Evolutionary conservation across 1,140 invertebrate genomes (phyloP).

Genomic region (Helicoverpa armigera): DNA sequence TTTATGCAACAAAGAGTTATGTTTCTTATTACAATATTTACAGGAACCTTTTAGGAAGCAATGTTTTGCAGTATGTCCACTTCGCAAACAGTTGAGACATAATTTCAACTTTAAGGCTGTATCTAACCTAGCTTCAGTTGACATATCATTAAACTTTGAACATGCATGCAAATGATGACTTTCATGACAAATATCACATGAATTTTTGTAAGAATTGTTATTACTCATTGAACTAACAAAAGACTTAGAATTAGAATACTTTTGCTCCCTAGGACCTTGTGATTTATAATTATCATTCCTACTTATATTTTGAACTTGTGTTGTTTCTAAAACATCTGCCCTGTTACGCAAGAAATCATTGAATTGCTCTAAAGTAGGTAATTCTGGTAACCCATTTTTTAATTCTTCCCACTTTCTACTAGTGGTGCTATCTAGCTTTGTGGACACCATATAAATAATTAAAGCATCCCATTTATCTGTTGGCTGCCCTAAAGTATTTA

Average conservation of each 20-base stretch:
- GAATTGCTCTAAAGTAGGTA: slow-evolving; percentile 17
- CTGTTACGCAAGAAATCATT: slow-evolving; percentile 23
- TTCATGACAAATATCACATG: slow-evolving; percentile 13
- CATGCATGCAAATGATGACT: slow-evolving; percentile 26
- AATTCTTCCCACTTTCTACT: slow-evolving; percentile 40
- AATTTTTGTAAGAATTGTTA: not conserved
- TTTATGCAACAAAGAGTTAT: slow-evolving; percentile 45
- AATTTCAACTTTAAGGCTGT: slow-evolving; percentile 22
- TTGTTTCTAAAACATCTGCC: slow-evolving; percentile 44
- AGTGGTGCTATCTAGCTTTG: slow-evolving; percentile 34
- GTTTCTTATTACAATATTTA: slow-evolving; percentile 37
- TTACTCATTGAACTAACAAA: slow-evolving; percentile 30
- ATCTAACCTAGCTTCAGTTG: not conserved
- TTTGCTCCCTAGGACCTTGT: slow-evolving; percentile 4
- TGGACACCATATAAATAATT: slow-evolving; percentile 14
- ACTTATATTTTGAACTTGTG: not conserved
- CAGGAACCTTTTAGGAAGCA: not conserved
- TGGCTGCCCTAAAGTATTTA: slow-evolving; percentile 6
- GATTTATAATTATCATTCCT: not conserved
- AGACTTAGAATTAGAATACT: slow-evolving; percentile 2
- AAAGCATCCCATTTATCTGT: slow-evolving; percentile 36
- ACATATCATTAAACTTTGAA: slow-evolving; percentile 33
- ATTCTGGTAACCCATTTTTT: not conserved
- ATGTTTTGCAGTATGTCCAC: slow-evolving; percentile 3
- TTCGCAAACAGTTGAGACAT: slow-evolving; percentile 30